Evolutionary conservation across 2,888 invertebrate genomes (phyloP).

Genomic region (Scaptomyza flava): DNA sequence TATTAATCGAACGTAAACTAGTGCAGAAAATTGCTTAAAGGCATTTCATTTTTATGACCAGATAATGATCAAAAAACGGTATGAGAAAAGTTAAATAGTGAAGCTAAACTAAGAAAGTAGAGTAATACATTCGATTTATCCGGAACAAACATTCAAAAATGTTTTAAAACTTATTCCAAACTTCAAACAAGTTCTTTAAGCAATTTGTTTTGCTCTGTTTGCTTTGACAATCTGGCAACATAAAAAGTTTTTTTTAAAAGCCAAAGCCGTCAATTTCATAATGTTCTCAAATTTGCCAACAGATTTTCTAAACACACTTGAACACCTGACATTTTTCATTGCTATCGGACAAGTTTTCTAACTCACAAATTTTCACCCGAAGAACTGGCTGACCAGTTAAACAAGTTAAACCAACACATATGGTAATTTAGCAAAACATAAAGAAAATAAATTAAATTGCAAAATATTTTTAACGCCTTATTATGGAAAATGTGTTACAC

Average conservation of each 20-base stretch:
- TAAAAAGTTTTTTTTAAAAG: not conserved
- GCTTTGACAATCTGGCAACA: not conserved
- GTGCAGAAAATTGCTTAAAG: slow-evolving; percentile 65
- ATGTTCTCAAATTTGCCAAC: slow-evolving; percentile 39
- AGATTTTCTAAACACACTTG: slow-evolving; percentile 3
- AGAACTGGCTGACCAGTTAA: slow-evolving; percentile 27
- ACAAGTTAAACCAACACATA: slow-evolving; percentile 43
- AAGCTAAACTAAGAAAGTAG: not conserved
- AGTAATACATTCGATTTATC: not conserved
- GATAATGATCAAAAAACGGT: slow-evolving; percentile 35
- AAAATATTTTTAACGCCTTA: slow-evolving; percentile 79
- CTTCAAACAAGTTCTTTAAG: not conserved
- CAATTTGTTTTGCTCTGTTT: not conserved
- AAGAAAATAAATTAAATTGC: slow-evolving; percentile 69
- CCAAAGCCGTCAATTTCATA: slow-evolving; percentile 26
- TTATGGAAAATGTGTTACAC: slow-evolving; percentile 75
- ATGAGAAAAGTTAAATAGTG: slow-evolving; percentile 10
- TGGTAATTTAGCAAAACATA: slow-evolving; percentile 39
- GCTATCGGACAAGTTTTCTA: slow-evolving; percentile 10
- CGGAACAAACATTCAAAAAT: not conserved
- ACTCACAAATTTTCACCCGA: slow-evolving; percentile 36
- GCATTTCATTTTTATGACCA: slow-evolving; percentile 30
- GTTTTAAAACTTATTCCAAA: too few relatives aligned
- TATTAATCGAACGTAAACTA: slow-evolving; percentile 68
- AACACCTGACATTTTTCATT: slow-evolving; percentile 41